Base-by-base conservation (phyloP, 2,797 vertebrate genomes). In the Poeciliopsis presidionis region DNA sequence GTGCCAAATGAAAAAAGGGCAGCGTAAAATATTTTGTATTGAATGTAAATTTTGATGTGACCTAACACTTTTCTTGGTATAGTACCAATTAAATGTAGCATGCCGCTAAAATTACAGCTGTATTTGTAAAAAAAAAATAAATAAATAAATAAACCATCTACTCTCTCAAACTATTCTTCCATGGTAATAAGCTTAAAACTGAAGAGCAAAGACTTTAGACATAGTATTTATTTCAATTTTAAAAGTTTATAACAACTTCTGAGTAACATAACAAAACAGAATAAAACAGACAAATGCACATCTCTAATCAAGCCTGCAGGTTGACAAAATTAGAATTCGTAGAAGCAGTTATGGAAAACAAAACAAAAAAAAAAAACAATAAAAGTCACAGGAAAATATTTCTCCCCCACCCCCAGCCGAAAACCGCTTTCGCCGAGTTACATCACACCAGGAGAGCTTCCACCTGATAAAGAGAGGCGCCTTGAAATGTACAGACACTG, bases 171-270 rank as follows among this genome's bases (percentile, higher is more conserved):
- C 65, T n/a, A 25, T 8, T 45, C 11, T 16, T 43, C 46, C 71
- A 11, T 84, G 81, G 49, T 49, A 45, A 73, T 11, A 30, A 8
- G 59, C 55, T 84, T 30, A 72, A 20, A 53, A 71, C 72, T 85
- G 78, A 71, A 75, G 41, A 75, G 76, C n/a, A 86, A 73, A 80
- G 71, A 80, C 79, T 79, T 92, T 90, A 85, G 89, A 93, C 93
- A 93, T 90, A 74, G 77, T 89, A 90, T 97, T 97, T 96, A 96
- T 96, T 97, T 97, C 95, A 95, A 87, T 95, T 94, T 95, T 95
- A 86, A 95, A 94, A 72, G 59, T 92, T 95, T 94, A 95, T 93
- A 92, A 95, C 95, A 95, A 93, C 94, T 93, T 95, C 91, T 94
- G 95, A 94, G 95, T 96, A 96, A 95, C 95, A 96, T 93, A 78